A percentile compares a stretch with the other conserved stretches of the same genome.
Conservation (phyloP, 2,113 vertebrate genomes). For the Craseonycteris thonglongyai region DNA sequence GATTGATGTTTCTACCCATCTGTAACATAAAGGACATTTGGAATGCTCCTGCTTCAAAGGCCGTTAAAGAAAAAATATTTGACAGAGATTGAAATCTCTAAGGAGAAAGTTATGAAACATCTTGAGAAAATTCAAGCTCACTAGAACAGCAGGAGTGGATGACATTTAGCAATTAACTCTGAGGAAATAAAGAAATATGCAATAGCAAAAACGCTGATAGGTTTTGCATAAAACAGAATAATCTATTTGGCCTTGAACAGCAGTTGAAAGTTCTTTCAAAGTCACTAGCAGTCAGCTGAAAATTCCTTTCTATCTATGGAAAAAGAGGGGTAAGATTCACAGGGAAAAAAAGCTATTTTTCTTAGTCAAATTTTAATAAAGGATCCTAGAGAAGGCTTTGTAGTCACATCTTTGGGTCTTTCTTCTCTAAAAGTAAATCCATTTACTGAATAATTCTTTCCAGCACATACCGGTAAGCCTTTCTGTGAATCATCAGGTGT, state of each 20-base stretch:
- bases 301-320: conserved; percentile 23
- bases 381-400: background rate
- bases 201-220: conserved; percentile 60
- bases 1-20: background rate
- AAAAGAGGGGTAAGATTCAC: background rate
- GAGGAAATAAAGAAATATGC: conserved; percentile 67
- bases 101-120: conserved; percentile 61
- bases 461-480: background rate
- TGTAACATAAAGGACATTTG: conserved; percentile 13
- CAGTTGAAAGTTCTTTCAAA: conserved; percentile 62
- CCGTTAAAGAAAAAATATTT: conserved; percentile 40
- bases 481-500: conserved; percentile 31
- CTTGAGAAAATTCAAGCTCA: conserved; percentile 58
- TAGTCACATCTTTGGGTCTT: background rate
- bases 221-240: conserved; percentile 65
- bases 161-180: conserved; percentile 68
- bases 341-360: background rate
- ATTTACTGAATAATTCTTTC: background rate
- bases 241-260: conserved; percentile 70
- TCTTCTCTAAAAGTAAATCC: conserved; percentile 22
- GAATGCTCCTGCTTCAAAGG: conserved; percentile 1
- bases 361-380: conserved; percentile 11
- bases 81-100: conserved; percentile 60
- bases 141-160: conserved; percentile 64
- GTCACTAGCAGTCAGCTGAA: conserved; percentile 57